Evolutionary conservation across 2,888 invertebrate species (phyloP).

Genomic region (Brachyptera putata): DNA sequence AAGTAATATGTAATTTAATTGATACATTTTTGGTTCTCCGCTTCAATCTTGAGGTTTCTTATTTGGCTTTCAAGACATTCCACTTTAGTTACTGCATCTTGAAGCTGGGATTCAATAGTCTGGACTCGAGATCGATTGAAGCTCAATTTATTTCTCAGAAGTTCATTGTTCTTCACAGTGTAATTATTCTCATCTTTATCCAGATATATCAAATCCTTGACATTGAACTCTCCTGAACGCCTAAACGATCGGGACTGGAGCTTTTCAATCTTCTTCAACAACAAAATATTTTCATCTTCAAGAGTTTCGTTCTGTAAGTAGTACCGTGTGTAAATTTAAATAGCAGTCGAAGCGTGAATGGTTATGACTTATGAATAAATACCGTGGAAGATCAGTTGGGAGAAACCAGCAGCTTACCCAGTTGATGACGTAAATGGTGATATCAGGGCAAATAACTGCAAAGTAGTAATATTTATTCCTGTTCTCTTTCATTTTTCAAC

Average conservation of each 20-base stretch:
- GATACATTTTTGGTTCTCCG: conserved; percentile 6
- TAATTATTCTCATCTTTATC: not conserved
- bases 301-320: not conserved
- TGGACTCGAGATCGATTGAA: not conserved
- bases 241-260: not conserved
- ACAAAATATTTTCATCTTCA: conserved; percentile 4
- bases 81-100: not conserved
- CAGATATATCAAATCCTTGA: no score
- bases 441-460: not conserved
- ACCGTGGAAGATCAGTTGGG: no score
- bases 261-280: conserved; percentile 13
- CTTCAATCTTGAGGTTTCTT: not conserved
- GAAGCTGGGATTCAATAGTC: not conserved
- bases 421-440: no score
- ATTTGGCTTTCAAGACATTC: not conserved
- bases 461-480: no score
- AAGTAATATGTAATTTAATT: not conserved
- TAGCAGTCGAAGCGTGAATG: no score
- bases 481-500: no score
- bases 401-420: no score
- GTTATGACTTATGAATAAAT: no score
- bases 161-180: not conserved
- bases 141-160: not conserved
- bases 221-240: not conserved
- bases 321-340: no score